Percentiles rank a stretch among this genome's conserved stretches.
Evolutionary conservation across 1,140 invertebrate species (phyloP).

Genomic region (Dendrolimus kikuchii): DNA sequence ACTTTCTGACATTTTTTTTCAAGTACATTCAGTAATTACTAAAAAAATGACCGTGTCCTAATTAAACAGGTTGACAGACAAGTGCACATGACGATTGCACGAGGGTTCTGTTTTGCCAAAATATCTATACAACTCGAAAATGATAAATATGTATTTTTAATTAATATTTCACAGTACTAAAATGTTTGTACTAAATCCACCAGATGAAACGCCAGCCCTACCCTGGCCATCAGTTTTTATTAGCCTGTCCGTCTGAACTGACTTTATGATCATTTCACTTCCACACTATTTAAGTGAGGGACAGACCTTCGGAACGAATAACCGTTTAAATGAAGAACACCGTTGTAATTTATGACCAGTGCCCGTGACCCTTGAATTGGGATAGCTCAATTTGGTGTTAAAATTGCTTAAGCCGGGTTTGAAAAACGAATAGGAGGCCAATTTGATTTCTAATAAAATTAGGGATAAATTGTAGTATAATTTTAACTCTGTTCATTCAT

Average conservation of each 20-base stretch:
- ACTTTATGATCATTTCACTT: slow-evolving; percentile 11
- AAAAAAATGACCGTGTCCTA: too few relatives aligned
- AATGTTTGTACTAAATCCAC: too few relatives aligned
- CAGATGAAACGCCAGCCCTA: too few relatives aligned
- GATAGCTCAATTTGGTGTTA: slow-evolving; percentile 14
- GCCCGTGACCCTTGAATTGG: slow-evolving; percentile 6
- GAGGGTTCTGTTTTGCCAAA: too few relatives aligned
- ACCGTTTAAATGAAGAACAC: slow-evolving; percentile 5
- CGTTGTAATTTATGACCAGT: slow-evolving; percentile 11
- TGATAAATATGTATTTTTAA: too few relatives aligned
- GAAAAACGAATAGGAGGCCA: slow-evolving; percentile 11
- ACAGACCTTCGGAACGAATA: not conserved
- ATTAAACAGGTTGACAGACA: too few relatives aligned
- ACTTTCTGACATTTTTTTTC: too few relatives aligned
- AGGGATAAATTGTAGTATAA: not conserved
- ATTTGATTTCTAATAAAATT: slow-evolving; percentile 10
- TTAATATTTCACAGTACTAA: too few relatives aligned
- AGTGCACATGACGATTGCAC: too few relatives aligned
- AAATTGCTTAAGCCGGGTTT: slow-evolving; percentile 4
- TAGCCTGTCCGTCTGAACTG: slow-evolving; percentile 8
- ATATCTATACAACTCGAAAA: too few relatives aligned
- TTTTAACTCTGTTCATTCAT: too few relatives aligned
- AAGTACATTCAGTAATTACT: too few relatives aligned
- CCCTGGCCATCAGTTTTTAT: slow-evolving; percentile 14
- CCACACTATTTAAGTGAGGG: slow-evolving; percentile 1